Conservation (phyloP, 2,113 vertebrate species). For the Ctenodactylus gundi region DNA sequence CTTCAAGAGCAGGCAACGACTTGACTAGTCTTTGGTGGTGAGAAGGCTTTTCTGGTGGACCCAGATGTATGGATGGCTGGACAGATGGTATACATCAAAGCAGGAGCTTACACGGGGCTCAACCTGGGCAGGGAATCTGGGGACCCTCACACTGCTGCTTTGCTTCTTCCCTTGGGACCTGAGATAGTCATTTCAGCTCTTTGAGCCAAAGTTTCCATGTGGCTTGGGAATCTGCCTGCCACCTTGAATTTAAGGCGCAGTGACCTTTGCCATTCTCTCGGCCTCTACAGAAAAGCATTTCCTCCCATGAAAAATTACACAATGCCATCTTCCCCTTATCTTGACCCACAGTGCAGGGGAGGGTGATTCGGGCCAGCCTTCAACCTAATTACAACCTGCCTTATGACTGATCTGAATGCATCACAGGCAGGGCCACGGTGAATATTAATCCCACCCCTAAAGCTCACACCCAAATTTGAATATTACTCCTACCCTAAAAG, state of each 20-base stretch:
- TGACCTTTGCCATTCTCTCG: background rate
- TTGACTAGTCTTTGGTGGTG: background rate
- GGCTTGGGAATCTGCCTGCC: background rate
- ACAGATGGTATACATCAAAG: too few relatives aligned
- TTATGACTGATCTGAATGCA: background rate
- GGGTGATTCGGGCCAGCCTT: background rate
- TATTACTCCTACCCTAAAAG: background rate
- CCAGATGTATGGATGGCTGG: too few relatives aligned
- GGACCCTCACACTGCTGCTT: fast-evolving
- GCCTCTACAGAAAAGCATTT: background rate
- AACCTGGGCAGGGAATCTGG: background rate
- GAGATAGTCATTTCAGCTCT: background rate
- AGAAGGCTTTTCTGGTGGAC: background rate
- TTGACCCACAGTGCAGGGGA: background rate
- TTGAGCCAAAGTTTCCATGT: background rate
- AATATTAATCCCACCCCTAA: background rate
- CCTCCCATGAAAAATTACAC: background rate
- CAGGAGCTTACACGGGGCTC: background rate
- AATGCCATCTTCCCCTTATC: background rate
- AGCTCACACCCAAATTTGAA: background rate
- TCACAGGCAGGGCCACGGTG: background rate
- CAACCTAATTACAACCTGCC: background rate
- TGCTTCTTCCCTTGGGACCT: background rate
- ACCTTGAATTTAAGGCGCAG: background rate
- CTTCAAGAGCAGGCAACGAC: background rate